A percentile compares a stretch with the other conserved stretches of the same genome.
These are phyloP conservation scores for Nebria salina DNA, from an alignment of 2,888 invertebrate genomes.

Conservation along the genomic window DNA sequence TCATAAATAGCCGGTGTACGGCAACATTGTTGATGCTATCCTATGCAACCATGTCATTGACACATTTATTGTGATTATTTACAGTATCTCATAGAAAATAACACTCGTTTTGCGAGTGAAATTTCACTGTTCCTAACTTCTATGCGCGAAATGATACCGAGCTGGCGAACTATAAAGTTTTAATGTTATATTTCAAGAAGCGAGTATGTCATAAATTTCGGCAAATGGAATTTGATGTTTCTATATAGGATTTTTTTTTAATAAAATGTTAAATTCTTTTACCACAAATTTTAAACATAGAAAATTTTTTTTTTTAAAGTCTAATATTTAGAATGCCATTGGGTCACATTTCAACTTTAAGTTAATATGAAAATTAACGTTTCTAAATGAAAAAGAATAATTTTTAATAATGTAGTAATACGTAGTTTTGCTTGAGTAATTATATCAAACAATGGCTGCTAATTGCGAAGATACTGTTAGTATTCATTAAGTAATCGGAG, in stretches of 20 bases:
- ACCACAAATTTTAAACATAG: no score
- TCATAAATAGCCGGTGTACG: conserved; percentile 30
- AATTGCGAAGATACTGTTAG: not conserved
- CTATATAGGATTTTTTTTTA: not conserved
- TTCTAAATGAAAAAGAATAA: no score
- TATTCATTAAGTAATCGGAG: not conserved
- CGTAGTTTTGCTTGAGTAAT: not conserved
- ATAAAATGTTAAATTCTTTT: not conserved
- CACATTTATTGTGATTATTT: conserved; percentile 41
- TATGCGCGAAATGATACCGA: conserved; percentile 7
- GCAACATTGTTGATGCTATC: conserved; percentile 34
- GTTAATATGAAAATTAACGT: no score
- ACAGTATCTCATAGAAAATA: conserved; percentile 30
- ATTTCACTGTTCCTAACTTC: not conserved
- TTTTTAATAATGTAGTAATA: not conserved
- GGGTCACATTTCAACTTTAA: no score
- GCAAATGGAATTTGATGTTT: not conserved
- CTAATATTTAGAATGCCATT: no score
- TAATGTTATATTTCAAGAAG: conserved; percentile 35
- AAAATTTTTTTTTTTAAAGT: no score
- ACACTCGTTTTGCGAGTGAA: conserved; percentile 10
- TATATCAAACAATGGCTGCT: not conserved
- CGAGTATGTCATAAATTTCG: conserved; percentile 29
- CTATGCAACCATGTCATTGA: conserved; percentile 37
- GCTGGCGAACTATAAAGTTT: conserved; percentile 25